A percentile compares a stretch with the other conserved stretches of the same genome.
These are phyloP conservation scores for Alviniconcha strummeri DNA, from an alignment of 2,888 invertebrate species.

Conservation along the genomic window DNA sequence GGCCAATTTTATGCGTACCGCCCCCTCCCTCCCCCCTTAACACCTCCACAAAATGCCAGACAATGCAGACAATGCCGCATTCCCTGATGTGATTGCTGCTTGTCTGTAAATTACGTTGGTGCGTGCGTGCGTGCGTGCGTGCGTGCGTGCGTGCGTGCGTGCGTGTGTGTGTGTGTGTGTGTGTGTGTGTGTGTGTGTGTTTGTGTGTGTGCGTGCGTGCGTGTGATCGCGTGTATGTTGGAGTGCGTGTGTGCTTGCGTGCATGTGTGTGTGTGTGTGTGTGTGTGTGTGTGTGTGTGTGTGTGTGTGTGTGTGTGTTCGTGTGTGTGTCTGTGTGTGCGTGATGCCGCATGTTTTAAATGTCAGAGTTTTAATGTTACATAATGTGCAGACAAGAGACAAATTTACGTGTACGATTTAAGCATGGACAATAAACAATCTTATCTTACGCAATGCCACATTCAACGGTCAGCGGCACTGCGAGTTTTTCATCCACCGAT, in stretches of 20 bases:
- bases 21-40: no score
- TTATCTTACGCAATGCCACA: not conserved
- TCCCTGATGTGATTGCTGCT: no score
- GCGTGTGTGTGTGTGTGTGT: not conserved
- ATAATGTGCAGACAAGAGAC: not conserved
- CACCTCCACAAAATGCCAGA: no score
- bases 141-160: no score
- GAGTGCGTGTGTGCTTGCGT: not conserved
- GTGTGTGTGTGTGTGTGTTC: not conserved
- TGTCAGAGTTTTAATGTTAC: no score
- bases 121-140: not conserved
- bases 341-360: no score
- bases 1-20: no score
- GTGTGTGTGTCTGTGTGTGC: no score
- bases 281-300: not conserved
- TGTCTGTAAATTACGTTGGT: not conserved
- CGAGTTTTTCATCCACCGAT: no score
- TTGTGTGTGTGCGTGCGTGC: no score
- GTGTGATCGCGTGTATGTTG: not conserved
- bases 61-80: no score
- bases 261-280: constrained; percentile 1
- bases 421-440: not conserved
- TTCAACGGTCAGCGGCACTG: not conserved
- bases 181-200: not conserved
- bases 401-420: not conserved